A percentile compares a stretch with the other conserved stretches of the same genome.
phyloP scores from a whole-genome alignment of 1,140 invertebrate species.

The Arion vulgaris region DNA sequence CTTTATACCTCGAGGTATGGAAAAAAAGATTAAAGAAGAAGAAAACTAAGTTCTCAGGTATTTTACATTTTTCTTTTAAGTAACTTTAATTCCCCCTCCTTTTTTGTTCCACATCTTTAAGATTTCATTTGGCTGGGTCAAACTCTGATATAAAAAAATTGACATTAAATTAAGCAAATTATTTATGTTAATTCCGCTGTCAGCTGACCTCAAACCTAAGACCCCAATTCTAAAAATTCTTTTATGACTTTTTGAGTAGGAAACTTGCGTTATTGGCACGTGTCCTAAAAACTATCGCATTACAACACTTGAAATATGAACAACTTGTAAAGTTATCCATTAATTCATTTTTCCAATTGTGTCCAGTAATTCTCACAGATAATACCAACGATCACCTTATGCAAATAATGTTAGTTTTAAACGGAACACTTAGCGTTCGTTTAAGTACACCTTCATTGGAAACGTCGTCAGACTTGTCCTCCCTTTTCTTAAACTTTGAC shows the following conservation, averaged over 20 bases:
- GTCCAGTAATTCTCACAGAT: background rate
- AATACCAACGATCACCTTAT: conserved; percentile 16
- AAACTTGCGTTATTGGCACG: background rate
- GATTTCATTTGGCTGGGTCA: too few species aligned
- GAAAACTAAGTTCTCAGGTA: too few species aligned
- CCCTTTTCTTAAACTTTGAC: conserved; percentile 20
- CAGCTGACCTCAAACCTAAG: background rate
- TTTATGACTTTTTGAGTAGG: background rate
- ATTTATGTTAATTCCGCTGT: background rate
- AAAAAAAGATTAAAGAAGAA: too few species aligned
- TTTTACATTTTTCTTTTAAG: too few species aligned
- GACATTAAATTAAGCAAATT: too few species aligned
- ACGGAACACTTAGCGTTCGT: background rate
- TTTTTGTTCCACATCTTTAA: too few species aligned
- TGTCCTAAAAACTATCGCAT: conserved; percentile 6
- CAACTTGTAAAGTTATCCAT: background rate
- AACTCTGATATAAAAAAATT: too few species aligned
- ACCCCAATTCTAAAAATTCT: background rate
- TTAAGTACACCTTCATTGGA: conserved; percentile 2
- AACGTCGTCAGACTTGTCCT: conserved; percentile 2
- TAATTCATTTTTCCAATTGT: background rate
- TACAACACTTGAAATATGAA: conserved; percentile 14
- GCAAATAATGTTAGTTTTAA: conserved; percentile 27
- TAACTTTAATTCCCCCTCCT: too few species aligned
- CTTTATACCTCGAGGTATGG: too few species aligned